phyloP scores from a whole-genome alignment of 2,113 vertebrate genomes.

The Xenus cinereus region DNA sequence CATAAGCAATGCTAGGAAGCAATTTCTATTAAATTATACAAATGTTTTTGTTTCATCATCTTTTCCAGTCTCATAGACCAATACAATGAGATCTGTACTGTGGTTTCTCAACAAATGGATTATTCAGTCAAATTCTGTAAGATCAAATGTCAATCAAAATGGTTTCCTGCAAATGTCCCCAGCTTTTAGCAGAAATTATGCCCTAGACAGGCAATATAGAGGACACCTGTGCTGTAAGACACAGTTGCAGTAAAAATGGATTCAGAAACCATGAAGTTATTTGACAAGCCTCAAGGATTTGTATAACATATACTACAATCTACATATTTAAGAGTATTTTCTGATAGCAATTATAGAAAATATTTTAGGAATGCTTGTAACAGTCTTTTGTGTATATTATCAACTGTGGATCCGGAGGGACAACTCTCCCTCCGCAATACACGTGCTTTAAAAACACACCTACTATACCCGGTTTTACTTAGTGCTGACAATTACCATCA shows the following conservation, averaged over 20 bases:
- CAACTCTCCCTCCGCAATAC: not conserved
- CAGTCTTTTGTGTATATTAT: not conserved
- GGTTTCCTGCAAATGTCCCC: not conserved
- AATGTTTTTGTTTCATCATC: not conserved
- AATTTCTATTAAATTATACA: not conserved
- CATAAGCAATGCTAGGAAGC: not conserved
- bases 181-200: not conserved
- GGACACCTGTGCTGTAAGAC: not conserved
- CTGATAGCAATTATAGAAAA: not conserved
- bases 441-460: not conserved
- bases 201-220: not conserved
- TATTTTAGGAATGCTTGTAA: not conserved
- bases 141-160: not conserved
- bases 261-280: not conserved
- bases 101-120: not conserved
- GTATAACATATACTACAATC: not conserved
- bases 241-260: not conserved
- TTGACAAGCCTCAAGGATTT: not conserved
- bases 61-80: not conserved
- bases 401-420: not conserved
- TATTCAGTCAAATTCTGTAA: not conserved
- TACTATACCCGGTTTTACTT: not conserved
- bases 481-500: not conserved
- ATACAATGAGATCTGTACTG: not conserved
- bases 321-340: not conserved